A percentile compares a stretch with the other conserved stretches of the same genome.
Evolutionary conservation across 1,140 invertebrate species (phyloP).

Genomic region (Drosophila oshimai): DNA sequence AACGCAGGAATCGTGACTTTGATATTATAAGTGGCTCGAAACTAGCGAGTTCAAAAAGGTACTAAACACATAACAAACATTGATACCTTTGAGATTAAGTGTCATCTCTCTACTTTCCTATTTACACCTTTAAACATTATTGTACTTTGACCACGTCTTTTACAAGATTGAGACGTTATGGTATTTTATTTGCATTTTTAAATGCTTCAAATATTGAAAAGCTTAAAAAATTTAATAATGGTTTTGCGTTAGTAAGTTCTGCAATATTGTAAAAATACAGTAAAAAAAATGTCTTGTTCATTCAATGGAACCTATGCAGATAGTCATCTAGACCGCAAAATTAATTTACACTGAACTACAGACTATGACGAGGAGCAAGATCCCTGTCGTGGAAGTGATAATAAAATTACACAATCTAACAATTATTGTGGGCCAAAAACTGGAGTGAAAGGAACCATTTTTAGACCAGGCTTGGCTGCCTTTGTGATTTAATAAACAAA

Average conservation of each 20-base stretch:
- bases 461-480: slow-evolving; percentile 12
- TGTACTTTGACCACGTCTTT: no score
- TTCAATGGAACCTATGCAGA: not conserved
- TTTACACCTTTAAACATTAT: not conserved
- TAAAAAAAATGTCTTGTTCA: not conserved
- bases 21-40: slow-evolving; percentile 1
- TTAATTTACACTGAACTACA: not conserved
- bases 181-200: no score
- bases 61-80: not conserved
- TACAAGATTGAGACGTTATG: no score
- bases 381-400: slow-evolving; percentile 3
- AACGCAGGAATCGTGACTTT: slow-evolving; percentile 1
- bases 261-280: no score
- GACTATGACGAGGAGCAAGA: not conserved
- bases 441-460: not conserved
- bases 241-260: no score
- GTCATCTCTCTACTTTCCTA: no score
- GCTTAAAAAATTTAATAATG: no score
- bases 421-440: slow-evolving; percentile 2
- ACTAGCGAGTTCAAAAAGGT: not conserved
- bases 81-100: not conserved
- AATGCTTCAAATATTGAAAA: no score
- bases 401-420: slow-evolving; percentile 12
- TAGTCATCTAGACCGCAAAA: not conserved
- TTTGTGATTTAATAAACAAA: slow-evolving; percentile 27